Base-by-base conservation (phyloP, 2,113 vertebrate genomes). In the Chamaetylas fuelleborni region DNA sequence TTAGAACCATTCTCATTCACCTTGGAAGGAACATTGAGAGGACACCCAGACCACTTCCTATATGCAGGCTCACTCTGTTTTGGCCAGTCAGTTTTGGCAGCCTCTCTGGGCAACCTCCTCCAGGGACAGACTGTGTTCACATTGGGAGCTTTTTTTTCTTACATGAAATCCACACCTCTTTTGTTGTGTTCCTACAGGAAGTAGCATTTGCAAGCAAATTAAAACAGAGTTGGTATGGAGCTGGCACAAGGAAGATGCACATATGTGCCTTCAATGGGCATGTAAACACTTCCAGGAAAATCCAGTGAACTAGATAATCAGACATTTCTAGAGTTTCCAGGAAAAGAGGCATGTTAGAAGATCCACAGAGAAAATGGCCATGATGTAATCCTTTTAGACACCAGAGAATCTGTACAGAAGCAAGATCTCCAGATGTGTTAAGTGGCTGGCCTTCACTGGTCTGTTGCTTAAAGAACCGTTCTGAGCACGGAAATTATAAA, bases 261-360 rank as follows among this genome's bases (percentile, higher is more conserved):
- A 4, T 24, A 28, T 1, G 14, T 25, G 23, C 34, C 38, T 71
- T 92, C 29, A 31, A 40, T 0, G 0, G 9, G 4, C 25, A 33
- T 4, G 23, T 10, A 53, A 50, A 56, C 14, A 43, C 2, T 22
- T 22, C 4, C 36, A 57, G 18, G 8, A 89, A 84, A 56, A 89
- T 16, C 19, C 10, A 61, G 34, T 24, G 5, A 56, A 34, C 12
- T 9, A 56, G 10, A 36, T 6, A 23, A 56, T 15, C 2, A 5
- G 22, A 24, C 11, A 60, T 66, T 90, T 48, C 36, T 48, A 54
- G 11, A 36, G 24, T 19, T 29, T 36, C 40, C 60, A 71, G 7
- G 8, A 38, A 42, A 85, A 48, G 26, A 45, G 10, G 36, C 31
- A 67, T 9, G 7, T 22, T 5, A 54, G 26, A 88, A 67, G 22